Conservation (phyloP, 2,113 vertebrate species). For the Pycnonotus jocosus region DNA sequence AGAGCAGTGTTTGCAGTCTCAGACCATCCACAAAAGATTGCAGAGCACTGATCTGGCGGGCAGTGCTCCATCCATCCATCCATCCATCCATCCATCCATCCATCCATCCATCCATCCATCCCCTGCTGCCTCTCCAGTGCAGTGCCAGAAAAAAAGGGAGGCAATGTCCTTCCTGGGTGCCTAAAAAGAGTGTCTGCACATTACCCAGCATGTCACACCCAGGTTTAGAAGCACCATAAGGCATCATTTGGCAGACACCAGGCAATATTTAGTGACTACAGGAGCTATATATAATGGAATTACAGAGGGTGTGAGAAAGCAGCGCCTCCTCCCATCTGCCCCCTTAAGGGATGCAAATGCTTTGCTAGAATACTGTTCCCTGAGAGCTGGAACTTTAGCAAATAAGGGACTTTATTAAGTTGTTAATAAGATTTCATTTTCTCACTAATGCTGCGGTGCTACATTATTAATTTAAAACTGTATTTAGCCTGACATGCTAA, state of each 20-base stretch:
- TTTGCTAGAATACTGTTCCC: conserved; percentile 7
- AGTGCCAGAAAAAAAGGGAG: background rate
- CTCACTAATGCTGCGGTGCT: conserved; percentile 36
- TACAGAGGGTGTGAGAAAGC: conserved; percentile 28
- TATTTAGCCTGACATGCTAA: conserved; percentile 70
- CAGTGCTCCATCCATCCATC: background rate
- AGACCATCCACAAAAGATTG: background rate
- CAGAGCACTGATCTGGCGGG: background rate
- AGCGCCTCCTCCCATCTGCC: conserved; percentile 47
- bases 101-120: background rate
- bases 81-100: too few species aligned
- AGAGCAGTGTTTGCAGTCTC: background rate
- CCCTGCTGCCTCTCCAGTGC: background rate
- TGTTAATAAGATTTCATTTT: conserved; percentile 68
- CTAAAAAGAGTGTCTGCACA: background rate
- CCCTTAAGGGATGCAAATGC: conserved; percentile 46
- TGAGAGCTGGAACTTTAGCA: conserved; percentile 49
- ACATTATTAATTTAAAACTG: conserved; percentile 74
- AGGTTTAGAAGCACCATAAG: conserved; percentile 44
- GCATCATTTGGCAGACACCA: conserved; percentile 26
- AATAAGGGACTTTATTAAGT: conserved; percentile 67
- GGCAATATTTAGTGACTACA: conserved; percentile 19
- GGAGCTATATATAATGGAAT: conserved; percentile 36
- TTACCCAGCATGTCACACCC: conserved; percentile 15
- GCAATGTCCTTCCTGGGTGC: background rate